Evolutionary conservation across 2,888 invertebrate genomes (phyloP).

Genomic region (Myathropa florea): DNA sequence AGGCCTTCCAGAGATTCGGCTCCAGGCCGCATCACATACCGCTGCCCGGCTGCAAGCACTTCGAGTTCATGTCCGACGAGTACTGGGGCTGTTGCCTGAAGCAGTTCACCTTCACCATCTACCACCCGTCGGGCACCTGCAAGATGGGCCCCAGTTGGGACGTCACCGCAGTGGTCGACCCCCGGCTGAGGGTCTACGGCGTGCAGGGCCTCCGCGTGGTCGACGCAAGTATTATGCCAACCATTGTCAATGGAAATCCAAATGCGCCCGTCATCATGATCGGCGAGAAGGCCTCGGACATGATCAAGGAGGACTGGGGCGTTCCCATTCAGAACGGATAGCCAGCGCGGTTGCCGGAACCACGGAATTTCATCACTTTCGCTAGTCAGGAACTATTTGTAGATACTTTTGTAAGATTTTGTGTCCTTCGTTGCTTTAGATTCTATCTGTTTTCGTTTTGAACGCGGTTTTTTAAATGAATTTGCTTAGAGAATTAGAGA

Average conservation of each 20-base stretch:
- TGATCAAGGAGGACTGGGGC: conserved; percentile 94
- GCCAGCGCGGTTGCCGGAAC: not conserved
- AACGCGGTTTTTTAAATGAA: not conserved
- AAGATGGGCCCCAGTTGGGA: conserved; percentile 93
- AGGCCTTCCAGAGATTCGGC: conserved; percentile 90
- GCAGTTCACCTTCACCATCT: conserved; percentile 91
- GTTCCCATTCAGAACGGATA: conserved; percentile 62
- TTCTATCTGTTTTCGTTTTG: not conserved
- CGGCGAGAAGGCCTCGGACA: conserved; percentile 93
- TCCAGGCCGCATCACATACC: conserved; percentile 90
- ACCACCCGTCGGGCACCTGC: conserved; percentile 91
- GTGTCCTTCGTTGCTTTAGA: conserved; percentile 24
- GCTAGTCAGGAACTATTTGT: conserved; percentile 63
- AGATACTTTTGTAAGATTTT: conserved; percentile 34
- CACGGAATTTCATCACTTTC: conserved; percentile 36
- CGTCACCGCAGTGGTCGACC: conserved; percentile 89
- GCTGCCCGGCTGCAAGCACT: conserved; percentile 90
- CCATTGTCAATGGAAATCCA: conserved; percentile 93
- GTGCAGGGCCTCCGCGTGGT: conserved; percentile 89
- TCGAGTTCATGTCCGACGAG: conserved; percentile 87
- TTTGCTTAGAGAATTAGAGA: not conserved
- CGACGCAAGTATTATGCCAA: conserved; percentile 94
- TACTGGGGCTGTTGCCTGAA: conserved; percentile 93
- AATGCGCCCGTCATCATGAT: conserved; percentile 96
- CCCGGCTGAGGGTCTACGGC: conserved; percentile 89